Base-by-base conservation (phyloP, 1,140 invertebrate genomes). In the Pemphigus obesinymphae region DNA sequence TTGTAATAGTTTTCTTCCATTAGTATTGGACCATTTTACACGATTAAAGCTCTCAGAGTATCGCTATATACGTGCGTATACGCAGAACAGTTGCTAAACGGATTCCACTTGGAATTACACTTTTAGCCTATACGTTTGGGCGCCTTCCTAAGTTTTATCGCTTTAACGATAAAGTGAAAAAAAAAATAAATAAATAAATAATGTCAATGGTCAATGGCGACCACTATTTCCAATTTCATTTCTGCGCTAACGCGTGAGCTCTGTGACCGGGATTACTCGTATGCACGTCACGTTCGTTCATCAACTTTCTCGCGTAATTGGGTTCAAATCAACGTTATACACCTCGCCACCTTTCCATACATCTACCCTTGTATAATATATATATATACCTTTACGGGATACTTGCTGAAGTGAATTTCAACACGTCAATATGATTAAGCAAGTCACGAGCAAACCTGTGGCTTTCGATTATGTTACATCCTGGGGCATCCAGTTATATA, bases 281-380 rank as follows among this genome's bases (percentile, higher is more conserved):
- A 73, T 50, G 45, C 70, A 15, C 70, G 70, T 73, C 70, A 73
- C 70, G 70, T 73, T 31, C 26, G 70, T 73, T 73, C 70, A 50
- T 73, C 70, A 31, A 73, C 70, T 73, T 73, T 73, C 26, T 15
- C 45, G 8, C 26, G 70, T 73, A 50, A 73, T 73, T 73, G 70
- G 70, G 70, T 73, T 73, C 70, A 50, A 73, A 73, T 73, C 70
- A 73, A 73, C 45, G 43, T 73, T 73, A n/a, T 34, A 26, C 43
- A 50, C 43, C 11, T 45, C 68, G 23, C 26, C 66, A 2, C 15
- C 20, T 17, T 5, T 15, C 66, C n/a, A 0, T 3, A 3, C 10
- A 7, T n/a, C 8, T 37, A 6, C 66, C 31, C n/a, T n/a, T n/a
- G n/a, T n/a, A n/a, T n/a, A n/a, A n/a, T n/a, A n/a, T n/a, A n/a